Conservation (phyloP, 2,113 vertebrate species). For the Seriola rivoliana region DNA sequence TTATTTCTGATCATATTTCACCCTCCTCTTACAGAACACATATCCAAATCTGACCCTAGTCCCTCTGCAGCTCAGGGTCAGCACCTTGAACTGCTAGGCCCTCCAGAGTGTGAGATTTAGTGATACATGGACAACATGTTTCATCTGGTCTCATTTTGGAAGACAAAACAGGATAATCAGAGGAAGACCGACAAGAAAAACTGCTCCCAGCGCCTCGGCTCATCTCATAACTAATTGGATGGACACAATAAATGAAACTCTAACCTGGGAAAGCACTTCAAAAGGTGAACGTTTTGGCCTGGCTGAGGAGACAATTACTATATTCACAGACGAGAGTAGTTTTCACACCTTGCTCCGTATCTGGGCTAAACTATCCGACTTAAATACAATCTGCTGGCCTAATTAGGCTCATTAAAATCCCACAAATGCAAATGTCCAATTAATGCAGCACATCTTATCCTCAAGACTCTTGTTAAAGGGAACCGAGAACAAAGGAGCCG, state of each 20-base stretch:
- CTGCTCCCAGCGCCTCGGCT: neutral
- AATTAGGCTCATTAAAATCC: conserved; percentile 64
- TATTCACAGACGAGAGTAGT: neutral
- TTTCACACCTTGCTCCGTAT: conserved; percentile 31
- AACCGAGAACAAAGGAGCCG: conserved; percentile 45
- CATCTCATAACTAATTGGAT: neutral
- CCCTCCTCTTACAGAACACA: no score
- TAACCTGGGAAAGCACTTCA: conserved; percentile 28
- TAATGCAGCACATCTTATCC: conserved; percentile 41
- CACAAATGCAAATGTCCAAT: conserved; percentile 66
- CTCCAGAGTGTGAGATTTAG: no score
- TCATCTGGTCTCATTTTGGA: conserved; percentile 6
- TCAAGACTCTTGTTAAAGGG: conserved; percentile 52
- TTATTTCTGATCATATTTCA: no score
- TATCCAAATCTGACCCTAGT: no score
- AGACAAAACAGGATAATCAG: neutral
- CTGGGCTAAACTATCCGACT: neutral
- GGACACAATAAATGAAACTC: neutral
- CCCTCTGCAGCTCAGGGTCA: no score
- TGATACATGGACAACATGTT: no score
- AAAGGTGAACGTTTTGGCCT: conserved; percentile 20
- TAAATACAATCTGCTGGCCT: conserved; percentile 18
- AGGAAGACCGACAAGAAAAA: neutral
- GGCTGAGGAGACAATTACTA: neutral
- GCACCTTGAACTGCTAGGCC: no score